Evolutionary conservation across 2,888 invertebrate genomes (phyloP).

Genomic region (Drosophila lacicola): DNA sequence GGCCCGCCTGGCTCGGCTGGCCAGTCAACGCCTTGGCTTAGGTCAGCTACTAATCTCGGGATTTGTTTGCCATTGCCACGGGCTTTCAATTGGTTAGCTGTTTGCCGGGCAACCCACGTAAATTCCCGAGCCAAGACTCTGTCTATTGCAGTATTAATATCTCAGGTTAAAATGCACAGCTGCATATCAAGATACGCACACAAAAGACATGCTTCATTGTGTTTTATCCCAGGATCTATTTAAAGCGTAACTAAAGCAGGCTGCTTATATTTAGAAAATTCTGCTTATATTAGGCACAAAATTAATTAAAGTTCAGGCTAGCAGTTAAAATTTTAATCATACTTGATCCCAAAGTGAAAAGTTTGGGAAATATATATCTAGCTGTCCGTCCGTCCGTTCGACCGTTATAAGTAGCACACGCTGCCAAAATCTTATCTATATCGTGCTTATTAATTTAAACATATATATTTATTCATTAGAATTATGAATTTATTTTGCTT

Average conservation of each 20-base stretch:
- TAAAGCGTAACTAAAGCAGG: not conserved
- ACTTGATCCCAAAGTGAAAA: too few relatives aligned
- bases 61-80: constrained; percentile 6
- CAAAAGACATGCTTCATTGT: too few relatives aligned
- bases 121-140: not conserved
- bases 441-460: too few relatives aligned
- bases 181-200: not conserved
- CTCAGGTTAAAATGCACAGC: not conserved
- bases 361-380: too few relatives aligned
- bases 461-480: too few relatives aligned
- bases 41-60: constrained; percentile 7
- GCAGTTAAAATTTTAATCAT: too few relatives aligned
- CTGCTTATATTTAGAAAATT: too few relatives aligned
- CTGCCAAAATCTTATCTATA: too few relatives aligned
- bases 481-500: too few relatives aligned
- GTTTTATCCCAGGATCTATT: not conserved
- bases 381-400: too few relatives aligned
- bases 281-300: not conserved
- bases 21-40: constrained; percentile 18
- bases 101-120: constrained; percentile 13
- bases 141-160: not conserved
- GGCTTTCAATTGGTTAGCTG: constrained; percentile 15
- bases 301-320: not conserved
- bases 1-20: constrained; percentile 8
- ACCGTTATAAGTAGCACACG: too few relatives aligned